Conservation (phyloP, 35 echinoderm and acorn worm genomes). For the Lytechinus pictus region DNA sequence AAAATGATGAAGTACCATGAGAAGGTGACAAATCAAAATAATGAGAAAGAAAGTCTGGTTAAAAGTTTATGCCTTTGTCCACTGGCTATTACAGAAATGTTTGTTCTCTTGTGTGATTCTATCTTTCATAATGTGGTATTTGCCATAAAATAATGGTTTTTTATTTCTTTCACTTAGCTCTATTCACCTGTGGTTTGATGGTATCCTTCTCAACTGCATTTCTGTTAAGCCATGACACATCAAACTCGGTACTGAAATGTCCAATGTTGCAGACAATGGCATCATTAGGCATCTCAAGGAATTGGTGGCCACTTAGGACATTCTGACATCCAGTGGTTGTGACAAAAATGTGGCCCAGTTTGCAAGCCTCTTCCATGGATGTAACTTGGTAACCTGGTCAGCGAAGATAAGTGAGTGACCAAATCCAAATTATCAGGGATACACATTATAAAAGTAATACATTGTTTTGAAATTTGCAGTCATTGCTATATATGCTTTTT, state of each 20-base stretch:
- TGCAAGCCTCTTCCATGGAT: constrained; percentile 92
- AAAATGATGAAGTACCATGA: no score
- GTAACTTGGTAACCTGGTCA: constrained; percentile 88
- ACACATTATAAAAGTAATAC: not conserved
- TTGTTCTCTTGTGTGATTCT: no score
- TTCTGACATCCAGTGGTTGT: constrained; percentile 85
- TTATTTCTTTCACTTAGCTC: no score
- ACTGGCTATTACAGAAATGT: no score
- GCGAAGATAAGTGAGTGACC: not conserved
- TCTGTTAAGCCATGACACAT: constrained; percentile 79
- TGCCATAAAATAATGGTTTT: no score
- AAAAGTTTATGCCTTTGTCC: no score
- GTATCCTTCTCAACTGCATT: constrained; percentile 72
- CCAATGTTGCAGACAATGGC: constrained; percentile 99
- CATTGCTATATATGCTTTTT: not conserved
- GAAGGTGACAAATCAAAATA: no score
- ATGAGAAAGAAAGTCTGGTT: no score
- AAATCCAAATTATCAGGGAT: not conserved
- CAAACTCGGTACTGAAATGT: constrained; percentile 97
- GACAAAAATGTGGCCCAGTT: constrained; percentile 85
- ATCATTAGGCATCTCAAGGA: constrained; percentile 83
- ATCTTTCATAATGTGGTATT: no score
- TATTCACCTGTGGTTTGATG: constrained; percentile 94
- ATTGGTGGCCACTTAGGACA: constrained; percentile 77
- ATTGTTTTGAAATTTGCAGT: not conserved